Conservation (phyloP, 1,140 invertebrate species). For the Brachionus paranguensis region DNA sequence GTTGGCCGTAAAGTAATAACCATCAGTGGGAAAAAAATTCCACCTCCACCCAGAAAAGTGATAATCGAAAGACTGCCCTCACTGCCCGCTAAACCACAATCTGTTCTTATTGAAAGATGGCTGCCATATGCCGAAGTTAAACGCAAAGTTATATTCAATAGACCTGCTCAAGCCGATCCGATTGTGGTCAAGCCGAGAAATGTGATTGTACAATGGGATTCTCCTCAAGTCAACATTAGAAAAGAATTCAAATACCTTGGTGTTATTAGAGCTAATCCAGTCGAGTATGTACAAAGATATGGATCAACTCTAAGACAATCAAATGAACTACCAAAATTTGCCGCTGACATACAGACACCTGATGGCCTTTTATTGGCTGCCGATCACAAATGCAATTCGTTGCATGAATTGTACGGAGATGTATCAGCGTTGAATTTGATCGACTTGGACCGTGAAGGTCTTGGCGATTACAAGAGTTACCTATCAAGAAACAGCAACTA, state of each 20-base stretch:
- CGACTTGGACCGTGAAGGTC: not conserved
- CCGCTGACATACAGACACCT: not conserved
- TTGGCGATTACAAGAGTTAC: not conserved
- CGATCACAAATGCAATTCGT: not conserved
- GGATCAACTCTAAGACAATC: not conserved
- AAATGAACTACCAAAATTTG: conserved; percentile 4
- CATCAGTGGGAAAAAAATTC: not conserved
- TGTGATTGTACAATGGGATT: conserved; percentile 22
- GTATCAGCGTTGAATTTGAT: not conserved
- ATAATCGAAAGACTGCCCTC: conserved; percentile 5
- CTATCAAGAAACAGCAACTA: not conserved
- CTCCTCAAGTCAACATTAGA: not conserved
- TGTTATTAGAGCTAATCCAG: conserved; percentile 10
- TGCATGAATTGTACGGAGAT: not conserved
- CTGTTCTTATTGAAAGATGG: conserved; percentile 8
- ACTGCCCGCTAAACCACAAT: not conserved
- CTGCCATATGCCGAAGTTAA: not conserved
- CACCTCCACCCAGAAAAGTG: conserved; percentile 25
- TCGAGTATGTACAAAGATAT: conserved; percentile 13
- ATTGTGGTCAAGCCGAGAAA: not conserved
- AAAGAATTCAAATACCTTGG: conserved; percentile 28
- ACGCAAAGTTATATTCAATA: conserved; percentile 24
- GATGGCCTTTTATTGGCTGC: not conserved
- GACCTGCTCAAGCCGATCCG: not conserved
- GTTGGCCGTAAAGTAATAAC: not conserved